Conservation (phyloP, 2,113 vertebrate genomes). For the Eidolon helvum region DNA sequence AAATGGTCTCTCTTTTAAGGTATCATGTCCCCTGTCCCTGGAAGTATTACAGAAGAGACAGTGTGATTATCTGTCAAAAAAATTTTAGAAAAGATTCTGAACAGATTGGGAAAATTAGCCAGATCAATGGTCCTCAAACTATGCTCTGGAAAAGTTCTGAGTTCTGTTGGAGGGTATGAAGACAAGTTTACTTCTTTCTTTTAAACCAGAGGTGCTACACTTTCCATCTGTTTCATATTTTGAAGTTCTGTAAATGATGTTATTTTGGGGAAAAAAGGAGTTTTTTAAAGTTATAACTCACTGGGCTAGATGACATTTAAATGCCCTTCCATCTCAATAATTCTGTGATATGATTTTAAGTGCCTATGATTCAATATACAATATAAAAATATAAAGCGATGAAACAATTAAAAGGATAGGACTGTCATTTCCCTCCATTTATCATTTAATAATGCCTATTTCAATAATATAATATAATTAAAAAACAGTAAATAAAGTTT, state of each 20-base stretch:
- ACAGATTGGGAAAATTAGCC: background rate
- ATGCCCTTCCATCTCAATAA: background rate
- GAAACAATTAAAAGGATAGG: background rate
- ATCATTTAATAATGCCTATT: background rate
- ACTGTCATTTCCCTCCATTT: background rate
- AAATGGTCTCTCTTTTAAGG: background rate
- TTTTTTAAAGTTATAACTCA: background rate
- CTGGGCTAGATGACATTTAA: background rate
- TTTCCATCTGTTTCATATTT: conserved; percentile 22
- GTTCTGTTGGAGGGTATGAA: background rate
- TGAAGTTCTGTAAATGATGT: background rate
- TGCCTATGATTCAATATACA: background rate
- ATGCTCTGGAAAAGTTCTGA: background rate
- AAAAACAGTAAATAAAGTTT: background rate
- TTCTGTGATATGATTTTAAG: background rate
- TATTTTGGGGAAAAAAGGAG: background rate
- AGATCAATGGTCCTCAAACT: background rate
- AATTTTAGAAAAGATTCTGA: background rate
- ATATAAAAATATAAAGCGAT: background rate
- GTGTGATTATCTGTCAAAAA: background rate
- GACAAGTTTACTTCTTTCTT: background rate
- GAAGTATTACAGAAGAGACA: background rate
- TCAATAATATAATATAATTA: background rate
- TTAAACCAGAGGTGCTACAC: background rate
- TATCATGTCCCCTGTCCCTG: background rate